Conservation (phyloP, 2,888 invertebrate species). For the Monopis laevigella region DNA sequence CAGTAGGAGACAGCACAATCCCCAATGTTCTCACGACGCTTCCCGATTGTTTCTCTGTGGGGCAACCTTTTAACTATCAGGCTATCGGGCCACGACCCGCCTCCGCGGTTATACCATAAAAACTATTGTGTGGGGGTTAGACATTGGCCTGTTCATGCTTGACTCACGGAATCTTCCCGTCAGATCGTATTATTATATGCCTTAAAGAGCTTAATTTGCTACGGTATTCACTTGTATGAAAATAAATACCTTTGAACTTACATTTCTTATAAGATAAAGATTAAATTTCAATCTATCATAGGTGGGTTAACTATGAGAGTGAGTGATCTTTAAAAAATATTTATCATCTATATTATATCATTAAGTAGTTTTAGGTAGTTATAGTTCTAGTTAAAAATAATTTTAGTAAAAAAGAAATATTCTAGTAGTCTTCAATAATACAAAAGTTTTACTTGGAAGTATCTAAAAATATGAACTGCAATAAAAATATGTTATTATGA, state of each 20-base stretch:
- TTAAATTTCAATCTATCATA: no score
- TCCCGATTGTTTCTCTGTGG: conserved; percentile 43
- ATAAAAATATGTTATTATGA: conserved; percentile 25
- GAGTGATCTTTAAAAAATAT: no score
- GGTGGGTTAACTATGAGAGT: no score
- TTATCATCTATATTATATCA: no score
- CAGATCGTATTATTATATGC: conserved; percentile 6
- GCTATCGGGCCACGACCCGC: conserved; percentile 52
- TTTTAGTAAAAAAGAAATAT: no score
- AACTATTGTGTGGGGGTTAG: conserved; percentile 28
- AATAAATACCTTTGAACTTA: no score
- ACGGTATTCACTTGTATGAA: conserved; percentile 1
- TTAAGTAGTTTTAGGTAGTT: no score
- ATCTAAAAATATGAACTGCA: no score
- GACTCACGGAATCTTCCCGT: conserved; percentile 2
- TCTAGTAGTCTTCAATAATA: no score
- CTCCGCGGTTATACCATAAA: conserved; percentile 20
- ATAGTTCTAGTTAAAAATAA: no score
- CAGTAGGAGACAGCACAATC: conserved; percentile 6
- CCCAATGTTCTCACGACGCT: conserved; percentile 49
- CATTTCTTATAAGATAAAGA: no score
- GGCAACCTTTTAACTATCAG: conserved; percentile 36
- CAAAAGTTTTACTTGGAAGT: no score
- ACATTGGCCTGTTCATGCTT: conserved; percentile 17
- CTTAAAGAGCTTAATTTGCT: conserved; percentile 6